Conservation (phyloP, 2,888 invertebrate genomes). For the Acronicta psi region DNA sequence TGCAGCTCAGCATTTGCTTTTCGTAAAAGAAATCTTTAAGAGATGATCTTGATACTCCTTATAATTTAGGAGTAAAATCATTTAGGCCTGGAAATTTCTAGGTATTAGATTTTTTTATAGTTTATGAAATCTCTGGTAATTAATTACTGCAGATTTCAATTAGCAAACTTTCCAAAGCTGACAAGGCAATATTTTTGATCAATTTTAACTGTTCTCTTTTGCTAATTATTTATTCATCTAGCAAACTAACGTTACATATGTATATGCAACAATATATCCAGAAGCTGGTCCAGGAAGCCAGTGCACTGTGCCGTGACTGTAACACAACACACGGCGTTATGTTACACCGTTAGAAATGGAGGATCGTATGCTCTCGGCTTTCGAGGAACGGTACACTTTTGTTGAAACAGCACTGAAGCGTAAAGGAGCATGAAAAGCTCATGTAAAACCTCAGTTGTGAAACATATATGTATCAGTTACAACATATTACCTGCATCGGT, state of each 20-base stretch:
- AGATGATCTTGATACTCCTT: too few species aligned
- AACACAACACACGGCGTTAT: constrained; percentile 45
- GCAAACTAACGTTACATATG: constrained; percentile 15
- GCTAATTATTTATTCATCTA: background rate
- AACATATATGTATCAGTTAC: background rate
- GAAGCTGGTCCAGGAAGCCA: constrained; percentile 47
- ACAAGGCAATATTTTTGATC: too few species aligned
- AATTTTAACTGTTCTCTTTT: too few species aligned
- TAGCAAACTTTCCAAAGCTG: too few species aligned
- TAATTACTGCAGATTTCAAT: too few species aligned
- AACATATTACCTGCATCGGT: too few species aligned
- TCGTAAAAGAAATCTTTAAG: too few species aligned
- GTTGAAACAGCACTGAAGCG: constrained; percentile 30
- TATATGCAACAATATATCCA: constrained; percentile 46
- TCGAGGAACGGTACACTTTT: constrained; percentile 45
- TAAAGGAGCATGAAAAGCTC: constrained; percentile 25
- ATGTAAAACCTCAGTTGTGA: constrained; percentile 15
- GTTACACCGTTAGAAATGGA: constrained; percentile 46
- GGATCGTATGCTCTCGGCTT: constrained; percentile 51
- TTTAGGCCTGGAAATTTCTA: too few species aligned
- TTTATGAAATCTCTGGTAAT: too few species aligned
- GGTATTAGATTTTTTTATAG: too few species aligned
- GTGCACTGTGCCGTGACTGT: constrained; percentile 47
- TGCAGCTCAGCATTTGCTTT: background rate
- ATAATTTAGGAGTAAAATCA: too few species aligned